phyloP scores from a whole-genome alignment of 2,113 vertebrate species.

The Taurulus bubalis region DNA sequence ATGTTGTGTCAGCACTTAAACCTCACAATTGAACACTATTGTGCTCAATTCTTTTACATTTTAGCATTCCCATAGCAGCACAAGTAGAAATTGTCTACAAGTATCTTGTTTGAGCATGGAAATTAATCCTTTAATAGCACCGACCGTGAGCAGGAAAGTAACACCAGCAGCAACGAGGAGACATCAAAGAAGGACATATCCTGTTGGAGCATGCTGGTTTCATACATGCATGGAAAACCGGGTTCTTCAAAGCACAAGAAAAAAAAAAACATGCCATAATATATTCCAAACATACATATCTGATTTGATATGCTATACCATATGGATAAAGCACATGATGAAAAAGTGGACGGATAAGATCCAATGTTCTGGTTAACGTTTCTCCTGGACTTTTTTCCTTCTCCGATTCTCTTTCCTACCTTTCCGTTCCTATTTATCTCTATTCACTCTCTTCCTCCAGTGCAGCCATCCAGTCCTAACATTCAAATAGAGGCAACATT shows the following conservation, averaged over 20 bases:
- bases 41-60: conserved; percentile 29
- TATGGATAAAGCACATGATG: background rate
- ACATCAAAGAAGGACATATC: conserved; percentile 19
- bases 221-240: conserved; percentile 3
- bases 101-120: background rate
- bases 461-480: conserved; percentile 27
- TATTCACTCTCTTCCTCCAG: conserved; percentile 16
- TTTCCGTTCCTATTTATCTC: conserved; percentile 54
- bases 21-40: conserved; percentile 9
- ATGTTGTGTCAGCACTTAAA: conserved; percentile 33
- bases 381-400: background rate
- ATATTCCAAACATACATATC: background rate
- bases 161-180: background rate
- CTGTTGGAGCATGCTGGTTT: background rate
- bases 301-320: conserved; percentile 5
- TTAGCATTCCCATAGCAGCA: conserved; percentile 7
- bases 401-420: conserved; percentile 16
- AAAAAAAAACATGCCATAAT: conserved; percentile 8
- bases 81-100: conserved; percentile 9
- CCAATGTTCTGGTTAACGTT: background rate
- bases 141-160: background rate
- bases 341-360: conserved; percentile 5
- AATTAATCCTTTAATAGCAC: conserved; percentile 5
- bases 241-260: conserved; percentile 21
- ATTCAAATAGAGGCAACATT: conserved; percentile 61